Percentiles rank a stretch among this genome's conserved stretches.
Evolutionary conservation across 2,888 invertebrate genomes (phyloP).

Genomic region (Hedychridium roseum): DNA sequence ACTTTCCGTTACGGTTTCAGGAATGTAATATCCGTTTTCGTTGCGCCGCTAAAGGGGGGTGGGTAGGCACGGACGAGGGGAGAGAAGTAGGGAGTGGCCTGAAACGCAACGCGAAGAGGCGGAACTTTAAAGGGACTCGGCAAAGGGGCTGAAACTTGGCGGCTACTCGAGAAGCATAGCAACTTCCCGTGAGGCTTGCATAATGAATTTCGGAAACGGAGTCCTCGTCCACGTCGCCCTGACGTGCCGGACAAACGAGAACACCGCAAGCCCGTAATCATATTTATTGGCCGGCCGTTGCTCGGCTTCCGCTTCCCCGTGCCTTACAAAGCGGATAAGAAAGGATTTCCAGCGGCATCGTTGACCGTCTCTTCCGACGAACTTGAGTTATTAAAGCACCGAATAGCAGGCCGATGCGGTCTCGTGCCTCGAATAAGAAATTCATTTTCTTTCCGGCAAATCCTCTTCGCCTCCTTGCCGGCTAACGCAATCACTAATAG

Average conservation of each 20-base stretch:
- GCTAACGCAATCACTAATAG: constrained; percentile 41
- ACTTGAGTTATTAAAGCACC: constrained; percentile 17
- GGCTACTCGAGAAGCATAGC: constrained; percentile 13
- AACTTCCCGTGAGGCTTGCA: constrained; percentile 22
- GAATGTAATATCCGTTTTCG: not conserved
- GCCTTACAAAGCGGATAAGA: not conserved
- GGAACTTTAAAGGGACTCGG: constrained; percentile 26
- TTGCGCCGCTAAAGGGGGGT: not conserved
- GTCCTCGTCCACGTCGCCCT: constrained; percentile 9
- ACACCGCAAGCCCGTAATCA: constrained; percentile 24
- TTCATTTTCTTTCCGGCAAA: constrained; percentile 31
- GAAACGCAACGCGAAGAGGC: constrained; percentile 3
- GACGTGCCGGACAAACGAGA: constrained; percentile 9
- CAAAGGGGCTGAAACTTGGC: constrained; percentile 22
- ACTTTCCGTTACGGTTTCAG: too few relatives aligned
- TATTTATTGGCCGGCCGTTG: constrained; percentile 24
- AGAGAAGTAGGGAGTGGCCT: too few relatives aligned
- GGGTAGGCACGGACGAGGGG: too few relatives aligned
- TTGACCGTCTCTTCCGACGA: too few relatives aligned
- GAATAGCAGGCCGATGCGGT: constrained; percentile 24
- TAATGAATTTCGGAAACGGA: constrained; percentile 34
- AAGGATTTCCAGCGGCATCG: not conserved
- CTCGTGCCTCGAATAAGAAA: constrained; percentile 39
- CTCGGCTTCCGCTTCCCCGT: not conserved
- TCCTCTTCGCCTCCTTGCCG: not conserved